A percentile compares a stretch with the other conserved stretches of the same genome.
phyloP scores from a whole-genome alignment of 2,888 invertebrate genomes.

The Andrena hattorfiana region DNA sequence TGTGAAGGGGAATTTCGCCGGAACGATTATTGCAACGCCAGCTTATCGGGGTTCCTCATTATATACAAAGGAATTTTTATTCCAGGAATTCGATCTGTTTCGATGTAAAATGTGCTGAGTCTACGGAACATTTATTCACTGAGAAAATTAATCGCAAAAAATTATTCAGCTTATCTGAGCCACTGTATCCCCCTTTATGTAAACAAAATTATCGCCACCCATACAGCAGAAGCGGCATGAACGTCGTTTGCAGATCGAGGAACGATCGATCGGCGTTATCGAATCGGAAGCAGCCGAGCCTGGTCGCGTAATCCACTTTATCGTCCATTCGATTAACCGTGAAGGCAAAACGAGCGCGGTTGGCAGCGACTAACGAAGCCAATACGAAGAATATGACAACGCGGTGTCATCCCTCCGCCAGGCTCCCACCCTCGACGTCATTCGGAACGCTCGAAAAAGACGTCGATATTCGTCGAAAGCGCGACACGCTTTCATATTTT shows the following conservation, averaged over 20 bases:
- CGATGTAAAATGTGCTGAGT: too few relatives aligned
- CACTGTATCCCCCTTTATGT: too few relatives aligned
- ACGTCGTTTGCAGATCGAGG: conserved; percentile 40
- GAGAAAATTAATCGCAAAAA: too few relatives aligned
- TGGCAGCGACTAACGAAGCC: conserved; percentile 64
- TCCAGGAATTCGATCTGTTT: too few relatives aligned
- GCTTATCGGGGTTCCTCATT: too few relatives aligned
- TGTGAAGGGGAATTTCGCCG: too few relatives aligned
- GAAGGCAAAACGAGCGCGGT: conserved; percentile 65
- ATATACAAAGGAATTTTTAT: too few relatives aligned
- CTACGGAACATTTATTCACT: too few relatives aligned
- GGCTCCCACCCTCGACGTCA: background rate
- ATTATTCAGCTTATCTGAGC: too few relatives aligned
- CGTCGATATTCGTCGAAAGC: background rate
- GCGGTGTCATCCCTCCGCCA: conserved; percentile 35
- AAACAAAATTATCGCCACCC: conserved; percentile 6
- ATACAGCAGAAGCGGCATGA: background rate
- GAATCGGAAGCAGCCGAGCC: conserved; percentile 63
- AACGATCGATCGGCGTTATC: conserved; percentile 62
- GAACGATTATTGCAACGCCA: too few relatives aligned
- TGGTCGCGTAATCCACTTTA: conserved; percentile 70
- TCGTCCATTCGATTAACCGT: conserved; percentile 67
- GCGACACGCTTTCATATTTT: too few relatives aligned
- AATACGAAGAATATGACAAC: conserved; percentile 40
- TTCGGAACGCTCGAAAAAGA: background rate